These are phyloP conservation scores for Nephotettix cincticeps DNA, from an alignment of 1,140 invertebrate species.

Conservation along the genomic window DNA sequence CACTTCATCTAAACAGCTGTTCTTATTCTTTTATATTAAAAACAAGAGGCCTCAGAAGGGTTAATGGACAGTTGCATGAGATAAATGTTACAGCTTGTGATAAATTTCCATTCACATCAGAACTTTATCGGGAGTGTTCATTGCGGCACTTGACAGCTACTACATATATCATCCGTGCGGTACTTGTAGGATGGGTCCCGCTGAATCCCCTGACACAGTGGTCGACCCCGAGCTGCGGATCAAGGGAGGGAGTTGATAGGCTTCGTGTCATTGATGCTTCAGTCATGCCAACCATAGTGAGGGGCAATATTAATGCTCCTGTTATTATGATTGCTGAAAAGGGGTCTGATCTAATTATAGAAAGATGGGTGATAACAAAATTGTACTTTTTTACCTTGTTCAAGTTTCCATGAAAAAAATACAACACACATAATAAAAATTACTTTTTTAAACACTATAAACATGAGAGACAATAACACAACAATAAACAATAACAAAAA, in stretches of 20 bases:
- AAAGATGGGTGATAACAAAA: constrained; percentile 44
- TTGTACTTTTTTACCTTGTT: too few species aligned
- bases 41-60: background rate
- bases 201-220: constrained; percentile 49
- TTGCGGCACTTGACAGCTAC: constrained; percentile 40
- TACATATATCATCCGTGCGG: constrained; percentile 47
- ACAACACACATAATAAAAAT: too few species aligned
- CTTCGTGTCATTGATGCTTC: constrained; percentile 69
- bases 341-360: constrained; percentile 64
- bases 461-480: too few species aligned
- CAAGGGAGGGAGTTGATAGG: constrained; percentile 55
- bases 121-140: constrained; percentile 42
- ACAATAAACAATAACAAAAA: too few species aligned
- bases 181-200: constrained; percentile 48
- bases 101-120: background rate
- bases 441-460: too few species aligned
- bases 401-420: too few species aligned
- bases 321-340: constrained; percentile 70
- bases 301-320: constrained; percentile 69
- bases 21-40: too few species aligned
- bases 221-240: constrained; percentile 60
- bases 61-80: background rate
- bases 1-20: too few species aligned
- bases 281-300: constrained; percentile 67
- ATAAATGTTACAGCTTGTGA: background rate